Base-by-base conservation (phyloP, 2,113 vertebrate species). In the Megaleporinus macrocephalus region DNA sequence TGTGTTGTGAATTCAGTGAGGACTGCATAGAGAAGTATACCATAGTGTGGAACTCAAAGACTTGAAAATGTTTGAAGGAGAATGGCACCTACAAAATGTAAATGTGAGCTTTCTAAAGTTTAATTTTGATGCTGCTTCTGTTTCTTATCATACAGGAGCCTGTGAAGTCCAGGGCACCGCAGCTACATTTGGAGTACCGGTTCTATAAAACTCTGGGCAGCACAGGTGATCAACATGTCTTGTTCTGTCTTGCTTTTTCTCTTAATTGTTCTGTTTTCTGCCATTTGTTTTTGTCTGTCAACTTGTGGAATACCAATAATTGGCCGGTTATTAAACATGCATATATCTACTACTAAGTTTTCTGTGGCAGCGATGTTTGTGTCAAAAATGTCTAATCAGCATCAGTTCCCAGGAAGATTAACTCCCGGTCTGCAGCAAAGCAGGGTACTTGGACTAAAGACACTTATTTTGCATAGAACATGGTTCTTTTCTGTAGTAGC, bases 171-270 rank as follows among this genome's bases (percentile, higher is more conserved):
- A 95, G 98, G 84, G 97, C 98, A 53, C 98, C 98, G 26, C 97
- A 99, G 91, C 95, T 99, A 86, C 98, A 99, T 81, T 30, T 81
- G 72, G 79, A 81, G 84, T 99, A 98, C 93, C 95, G 97, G 87
- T 99, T 98, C 95, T 99, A 99, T 93, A 99, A 99, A 90, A 97
- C 97, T 29, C 95, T 99, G 18, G 98, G 98, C 88, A 96, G 92
- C 85, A 92, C 95, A 47, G 97, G 79, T 81, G 61, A 81, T 36
- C 5, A 36, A 1, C 20, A 4, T 24, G 7, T 55, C 16, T n/a
- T 44, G 30, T 24, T 30, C 7, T 47, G 0, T 16, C 29, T 27
- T 0, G n/a, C 13, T 12, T 5, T 15, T 22, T 20, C 3, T 5
- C 16, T 55, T 6, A 0, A 20, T 22, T 22, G 4, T 55, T 55